phyloP scores from a whole-genome alignment of 2,888 invertebrate genomes.

The Orthosia gracilis region DNA sequence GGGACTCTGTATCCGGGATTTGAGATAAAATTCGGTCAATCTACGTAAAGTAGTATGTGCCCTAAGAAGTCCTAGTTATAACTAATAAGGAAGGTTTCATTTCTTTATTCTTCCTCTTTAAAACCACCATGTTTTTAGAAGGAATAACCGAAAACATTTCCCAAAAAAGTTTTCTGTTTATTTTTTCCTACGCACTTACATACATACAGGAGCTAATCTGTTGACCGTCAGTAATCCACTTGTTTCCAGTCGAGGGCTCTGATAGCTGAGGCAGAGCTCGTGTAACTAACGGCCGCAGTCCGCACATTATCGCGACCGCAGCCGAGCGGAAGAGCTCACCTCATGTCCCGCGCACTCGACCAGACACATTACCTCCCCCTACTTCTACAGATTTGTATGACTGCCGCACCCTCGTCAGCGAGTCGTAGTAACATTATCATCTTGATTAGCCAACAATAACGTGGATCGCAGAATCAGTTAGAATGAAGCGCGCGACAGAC shows the following conservation, averaged over 20 bases:
- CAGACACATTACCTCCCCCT: constrained; percentile 1
- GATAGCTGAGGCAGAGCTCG: background rate
- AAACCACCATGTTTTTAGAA: background rate
- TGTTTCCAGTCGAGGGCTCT: background rate
- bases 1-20: background rate
- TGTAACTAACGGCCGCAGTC: background rate
- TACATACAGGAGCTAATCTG: background rate
- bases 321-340: background rate
- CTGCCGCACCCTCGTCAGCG: background rate
- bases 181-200: background rate
- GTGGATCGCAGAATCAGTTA: background rate
- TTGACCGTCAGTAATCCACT: background rate
- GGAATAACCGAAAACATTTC: background rate
- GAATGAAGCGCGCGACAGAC: background rate
- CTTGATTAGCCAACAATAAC: background rate
- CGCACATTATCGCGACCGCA: background rate
- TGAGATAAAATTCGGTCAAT: background rate
- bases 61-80: background rate
- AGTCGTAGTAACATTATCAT: background rate
- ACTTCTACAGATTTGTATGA: constrained; percentile 1
- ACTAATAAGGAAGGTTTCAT: background rate
- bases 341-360: background rate
- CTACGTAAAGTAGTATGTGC: background rate
- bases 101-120: background rate
- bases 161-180: background rate